A percentile compares a stretch with the other conserved stretches of the same genome.
phyloP scores from a whole-genome alignment of 2,888 invertebrate species.

The Cheilosia variabilis region DNA sequence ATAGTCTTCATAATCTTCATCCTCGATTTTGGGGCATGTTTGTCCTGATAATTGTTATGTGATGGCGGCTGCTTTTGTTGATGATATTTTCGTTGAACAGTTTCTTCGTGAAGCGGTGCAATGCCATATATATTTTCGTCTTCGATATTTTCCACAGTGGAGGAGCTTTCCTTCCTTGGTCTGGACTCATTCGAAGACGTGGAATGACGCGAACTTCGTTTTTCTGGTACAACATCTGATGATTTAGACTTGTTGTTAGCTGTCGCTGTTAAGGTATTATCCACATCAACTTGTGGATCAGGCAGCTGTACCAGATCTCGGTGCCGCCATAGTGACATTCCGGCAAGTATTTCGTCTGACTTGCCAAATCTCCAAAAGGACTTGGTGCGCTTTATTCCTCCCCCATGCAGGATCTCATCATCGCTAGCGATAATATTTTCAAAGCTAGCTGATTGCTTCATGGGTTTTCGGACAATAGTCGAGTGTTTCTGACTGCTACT shows the following conservation, averaged over 20 bases:
- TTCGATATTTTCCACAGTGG: slow-evolving; percentile 81
- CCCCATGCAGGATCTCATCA: slow-evolving; percentile 84
- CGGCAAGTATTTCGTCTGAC: slow-evolving; percentile 91
- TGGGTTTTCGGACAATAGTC: slow-evolving; percentile 75
- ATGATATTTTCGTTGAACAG: slow-evolving; percentile 23
- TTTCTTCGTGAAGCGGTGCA: slow-evolving; percentile 53
- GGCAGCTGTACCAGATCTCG: slow-evolving; percentile 89
- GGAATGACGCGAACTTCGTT: slow-evolving; percentile 77
- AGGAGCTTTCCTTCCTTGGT: slow-evolving; percentile 81
- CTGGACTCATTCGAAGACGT: slow-evolving; percentile 78
- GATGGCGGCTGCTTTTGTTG: slow-evolving; percentile 16
- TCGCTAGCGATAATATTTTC: slow-evolving; percentile 80
- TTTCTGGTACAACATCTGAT: slow-evolving; percentile 16
- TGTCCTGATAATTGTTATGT: slow-evolving; percentile 66
- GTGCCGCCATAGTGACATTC: slow-evolving; percentile 94
- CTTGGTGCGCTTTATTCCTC: slow-evolving; percentile 91
- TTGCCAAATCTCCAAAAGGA: slow-evolving; percentile 94
- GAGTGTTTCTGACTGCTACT: slow-evolving; percentile 79
- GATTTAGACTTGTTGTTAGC: slow-evolving; percentile 59
- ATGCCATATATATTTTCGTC: slow-evolving; percentile 82
- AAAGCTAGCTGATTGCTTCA: slow-evolving; percentile 77
- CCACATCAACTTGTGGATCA: slow-evolving; percentile 78
- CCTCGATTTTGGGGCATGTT: slow-evolving; percentile 81
- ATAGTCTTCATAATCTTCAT: slow-evolving; percentile 83
- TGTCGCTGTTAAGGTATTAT: slow-evolving; percentile 16